Base-by-base conservation (phyloP, 2,888 invertebrate genomes). In the Suillia variegata region DNA sequence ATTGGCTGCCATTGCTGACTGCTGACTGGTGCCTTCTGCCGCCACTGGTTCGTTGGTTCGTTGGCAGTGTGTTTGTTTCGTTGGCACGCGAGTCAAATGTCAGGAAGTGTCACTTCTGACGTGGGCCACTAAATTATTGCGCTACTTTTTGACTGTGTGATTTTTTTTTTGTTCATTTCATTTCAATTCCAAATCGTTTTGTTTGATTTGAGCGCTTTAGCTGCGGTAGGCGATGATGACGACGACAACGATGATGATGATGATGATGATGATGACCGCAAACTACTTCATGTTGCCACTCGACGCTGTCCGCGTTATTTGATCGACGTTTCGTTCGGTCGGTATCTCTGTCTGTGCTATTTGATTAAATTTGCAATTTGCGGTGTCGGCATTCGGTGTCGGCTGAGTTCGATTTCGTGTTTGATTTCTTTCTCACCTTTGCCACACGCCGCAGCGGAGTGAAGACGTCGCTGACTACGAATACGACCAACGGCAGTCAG, bases 101-200 rank as follows among this genome's bases (percentile, higher is more conserved):
- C 60, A 57, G 54, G 54, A 33, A 61, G 57, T 60, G 60, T 60
- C 53, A 56, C 26, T 50, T 48, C 22, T 56, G 60, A 56, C 42
- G 49, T 52, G 31, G 31, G 47, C n/a, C 38, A 31, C 45, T 53
- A 51, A 56, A 59, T 45, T 55, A 34, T 45, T 54, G 31, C n/a
- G 38, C 38, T n/a, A 38, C 38, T 38, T 13, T 38, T 17, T 6
- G 50, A 2, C 22, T n/a, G 38, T 10, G 31, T 38, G 38, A 38
- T 10, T 38, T n/a, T 4, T n/a, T 38, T 38, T 10, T 38, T 8
- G 12, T 8, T 4, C 38, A 38, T 38, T 8, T n/a, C 10, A 38
- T 38, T 10, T 38, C 38, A 13, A 45, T 20, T 20, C 18, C 45
- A 45, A 45, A 45, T 5, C 18, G 45, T n/a, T n/a, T 17, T 38